Evolutionary conservation across 1,140 invertebrate species (phyloP).

Genomic region (Hesperophylax magnus): DNA sequence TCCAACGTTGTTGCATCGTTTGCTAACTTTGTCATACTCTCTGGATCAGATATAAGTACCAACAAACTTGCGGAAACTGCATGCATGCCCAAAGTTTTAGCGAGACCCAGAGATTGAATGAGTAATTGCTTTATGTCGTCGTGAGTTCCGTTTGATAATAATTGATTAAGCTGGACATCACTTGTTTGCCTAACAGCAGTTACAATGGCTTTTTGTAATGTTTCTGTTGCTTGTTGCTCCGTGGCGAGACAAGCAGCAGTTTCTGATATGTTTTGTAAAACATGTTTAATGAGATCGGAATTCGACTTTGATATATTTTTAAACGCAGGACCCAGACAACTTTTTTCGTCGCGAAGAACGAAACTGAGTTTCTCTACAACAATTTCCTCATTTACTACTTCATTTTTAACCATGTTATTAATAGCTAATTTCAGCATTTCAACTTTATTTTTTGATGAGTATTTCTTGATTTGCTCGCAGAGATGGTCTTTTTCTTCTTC

Average conservation of each 20-base stretch:
- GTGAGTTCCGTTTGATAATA: constrained; percentile 70
- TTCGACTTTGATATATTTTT: constrained; percentile 73
- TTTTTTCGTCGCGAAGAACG: constrained; percentile 73
- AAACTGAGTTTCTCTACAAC: constrained; percentile 74
- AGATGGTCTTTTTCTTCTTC: constrained; percentile 68
- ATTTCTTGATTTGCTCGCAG: constrained; percentile 69
- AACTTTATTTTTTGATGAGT: constrained; percentile 71
- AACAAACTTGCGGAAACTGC: constrained; percentile 74
- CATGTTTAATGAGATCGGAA: constrained; percentile 70
- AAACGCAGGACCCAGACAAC: constrained; percentile 73
- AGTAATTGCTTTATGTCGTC: constrained; percentile 71
- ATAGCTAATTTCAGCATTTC: constrained; percentile 75
- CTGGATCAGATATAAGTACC: constrained; percentile 73
- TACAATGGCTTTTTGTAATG: constrained; percentile 76
- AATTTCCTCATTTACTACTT: constrained; percentile 69
- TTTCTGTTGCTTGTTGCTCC: constrained; percentile 75
- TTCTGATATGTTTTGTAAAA: constrained; percentile 73
- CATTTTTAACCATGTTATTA: constrained; percentile 62
- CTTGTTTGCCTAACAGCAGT: constrained; percentile 74
- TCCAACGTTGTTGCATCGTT: constrained; percentile 75
- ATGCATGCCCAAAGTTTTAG: constrained; percentile 78
- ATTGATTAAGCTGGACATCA: constrained; percentile 69
- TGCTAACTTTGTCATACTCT: constrained; percentile 72
- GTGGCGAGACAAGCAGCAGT: constrained; percentile 72
- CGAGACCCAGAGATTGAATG: constrained; percentile 79